Evolutionary conservation across 2,888 invertebrate species (phyloP).

Genomic region (Coecobrya sp.): DNA sequence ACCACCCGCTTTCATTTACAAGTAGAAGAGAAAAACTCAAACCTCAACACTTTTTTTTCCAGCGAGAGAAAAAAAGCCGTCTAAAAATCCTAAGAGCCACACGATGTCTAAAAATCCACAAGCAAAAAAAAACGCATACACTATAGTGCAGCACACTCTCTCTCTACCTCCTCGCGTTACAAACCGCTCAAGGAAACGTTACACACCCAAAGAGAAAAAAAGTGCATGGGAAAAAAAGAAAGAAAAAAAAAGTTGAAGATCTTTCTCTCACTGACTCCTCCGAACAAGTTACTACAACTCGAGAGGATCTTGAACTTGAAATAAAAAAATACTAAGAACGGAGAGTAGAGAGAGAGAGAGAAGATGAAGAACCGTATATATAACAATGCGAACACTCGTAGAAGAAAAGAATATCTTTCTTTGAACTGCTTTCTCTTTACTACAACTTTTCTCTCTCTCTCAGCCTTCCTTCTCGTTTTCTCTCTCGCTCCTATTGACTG

Average conservation of each 20-base stretch:
- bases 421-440: slow-evolving; percentile 16
- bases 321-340: background rate
- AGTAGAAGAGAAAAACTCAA: background rate
- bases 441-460: background rate
- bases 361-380: slow-evolving; percentile 37
- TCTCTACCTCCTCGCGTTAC: background rate
- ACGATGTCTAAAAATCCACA: too few relatives aligned
- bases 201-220: background rate
- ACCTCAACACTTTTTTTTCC: background rate
- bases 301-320: slow-evolving; percentile 59
- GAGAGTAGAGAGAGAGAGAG: too few relatives aligned
- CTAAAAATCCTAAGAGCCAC: background rate
- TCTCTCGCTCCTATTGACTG: slow-evolving; percentile 5
- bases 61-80: background rate
- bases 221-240: slow-evolving; percentile 4
- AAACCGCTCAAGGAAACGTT: background rate
- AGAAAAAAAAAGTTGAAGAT: background rate
- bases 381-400: slow-evolving; percentile 5
- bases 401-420: background rate
- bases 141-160: background rate
- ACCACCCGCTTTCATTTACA: slow-evolving; percentile 12
- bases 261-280: background rate
- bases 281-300: background rate
- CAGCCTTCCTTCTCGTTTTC: background rate
- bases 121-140: slow-evolving; percentile 6